Base-by-base conservation (phyloP, 2,113 vertebrate genomes). In the Phalacrocorax carbo region DNA sequence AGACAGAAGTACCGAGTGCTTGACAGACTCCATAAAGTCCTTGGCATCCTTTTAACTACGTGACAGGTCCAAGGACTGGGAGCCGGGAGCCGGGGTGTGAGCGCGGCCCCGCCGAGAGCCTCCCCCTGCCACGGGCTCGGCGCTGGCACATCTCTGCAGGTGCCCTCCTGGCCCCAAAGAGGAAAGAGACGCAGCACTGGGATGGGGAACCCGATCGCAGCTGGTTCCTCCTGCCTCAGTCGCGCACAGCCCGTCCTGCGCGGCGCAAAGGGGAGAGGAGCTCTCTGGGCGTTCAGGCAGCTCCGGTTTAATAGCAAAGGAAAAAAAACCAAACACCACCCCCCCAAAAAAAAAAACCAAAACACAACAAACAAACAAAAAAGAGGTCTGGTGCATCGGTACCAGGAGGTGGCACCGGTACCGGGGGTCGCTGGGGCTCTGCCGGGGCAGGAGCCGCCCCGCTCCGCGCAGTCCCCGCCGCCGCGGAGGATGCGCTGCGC, bases 1-100 rank as follows among this genome's bases (percentile, higher is more conserved):
- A 97, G 95, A 96, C 95, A 97, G 96, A 97, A 97, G 83, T 80
- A 86, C 51, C 75, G 95, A 76, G 91, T 75, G 81, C 76, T 85
- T 70, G 94, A 93, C 93, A 96, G 93, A 93, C 96, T 97, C 94
- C 84, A 85, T 57, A 91, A 92, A 97, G 95, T 94, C 93, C 90
- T 88, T 85, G 96, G 91, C 84, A 68, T 82, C 96, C 95, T 91
- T 79, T 93, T 97, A 84, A 93, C 70, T 73, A 96, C 93, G 92
- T 97, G 96, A 87, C 38, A 36, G 79, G 73, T 94, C 91, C 84
- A 10, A 84, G 91, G 65, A 61, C 38, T 8, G 34, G 36, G 38
- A 51, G 52, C 23, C 5, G 48, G 61, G 93, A 92, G 65, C 81
- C 64, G 86, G 44, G 82, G 51, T 19, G 14, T 9, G 82, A 92